Evolutionary conservation across 1,140 invertebrate species (phyloP), one percentile per base, ranked within the genome.

Genomic region (Dinothrombium tinctorium): DNA sequence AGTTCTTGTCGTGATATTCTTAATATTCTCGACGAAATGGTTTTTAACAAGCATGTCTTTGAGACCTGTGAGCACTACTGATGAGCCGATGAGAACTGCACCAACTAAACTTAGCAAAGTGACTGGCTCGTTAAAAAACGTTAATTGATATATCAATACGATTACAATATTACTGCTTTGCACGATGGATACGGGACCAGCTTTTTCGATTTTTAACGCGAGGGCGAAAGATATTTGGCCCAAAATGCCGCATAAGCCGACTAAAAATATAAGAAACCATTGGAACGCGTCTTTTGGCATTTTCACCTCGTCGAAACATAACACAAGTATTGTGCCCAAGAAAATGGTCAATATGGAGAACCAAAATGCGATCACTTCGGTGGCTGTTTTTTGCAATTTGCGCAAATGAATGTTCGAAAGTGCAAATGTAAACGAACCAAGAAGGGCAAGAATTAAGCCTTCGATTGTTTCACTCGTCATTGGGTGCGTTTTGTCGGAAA

Each of bases 161-260:
- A 84, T 82, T 0, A 86, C 76, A 45, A 87, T 84, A 55, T 84
- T 80, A 21, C 75, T 74, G 31, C 78, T 80, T 20, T 81, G 65
- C 11, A 78, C 78, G 42, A 87, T 79, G 0, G 82, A 74, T 1
- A 86, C 77, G 15, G 80, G 78, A 11, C 80, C 79, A 3, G 80
- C 81, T 56, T 83, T 75, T 56, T 87, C 82, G 21, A 40, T 40
- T 33, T 40, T 40, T 5, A 40, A 21, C 12, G 39, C 39, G 4
- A 26, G 11, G 4, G 22, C 22, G 22, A 40, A 40, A 7, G 12
- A 11, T 23, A 40, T 32, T 8, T 40, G 17, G 17, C 39, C 39
- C 8, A 33, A 20, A 4, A 32, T 21, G 2, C 26, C 26, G 2
- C 9, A 40, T 7, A 32, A 9, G 3, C 39, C 39, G 15, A 15